These are phyloP conservation scores for Pelecanus crispus DNA, from an alignment of 2,113 vertebrate genomes.

Conservation along the genomic window DNA sequence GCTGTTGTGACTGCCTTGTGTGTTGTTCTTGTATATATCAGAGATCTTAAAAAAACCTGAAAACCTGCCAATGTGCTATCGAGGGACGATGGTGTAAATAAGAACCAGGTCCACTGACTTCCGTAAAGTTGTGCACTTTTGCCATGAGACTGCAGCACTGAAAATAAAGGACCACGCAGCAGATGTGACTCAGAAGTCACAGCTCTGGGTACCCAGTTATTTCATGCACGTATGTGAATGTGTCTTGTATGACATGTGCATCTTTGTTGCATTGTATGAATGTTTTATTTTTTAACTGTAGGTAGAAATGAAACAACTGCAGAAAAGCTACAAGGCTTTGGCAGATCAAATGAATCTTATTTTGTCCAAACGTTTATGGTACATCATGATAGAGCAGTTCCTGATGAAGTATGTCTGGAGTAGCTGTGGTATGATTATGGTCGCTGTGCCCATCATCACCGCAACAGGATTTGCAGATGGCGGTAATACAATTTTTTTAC, in stretches of 20 bases:
- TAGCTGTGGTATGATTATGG: constrained; percentile 92
- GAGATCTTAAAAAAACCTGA: not conserved
- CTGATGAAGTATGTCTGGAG: constrained; percentile 99
- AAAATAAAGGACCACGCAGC: not conserved
- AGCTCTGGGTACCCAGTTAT: not conserved
- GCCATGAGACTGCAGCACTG: not conserved
- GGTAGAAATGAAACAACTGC: constrained; percentile 97
- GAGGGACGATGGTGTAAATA: not conserved
- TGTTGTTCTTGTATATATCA: not conserved
- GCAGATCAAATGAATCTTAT: constrained; percentile 95
- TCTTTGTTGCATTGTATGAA: not conserved
- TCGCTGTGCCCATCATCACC: constrained; percentile 97
- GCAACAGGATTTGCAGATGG: constrained; percentile 94
- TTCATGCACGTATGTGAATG: accelerated
- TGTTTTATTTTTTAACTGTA: constrained; percentile 49
- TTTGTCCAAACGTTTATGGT: constrained; percentile 96
- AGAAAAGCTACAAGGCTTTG: constrained; percentile 92
- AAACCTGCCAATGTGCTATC: not conserved
- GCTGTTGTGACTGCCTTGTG: not conserved
- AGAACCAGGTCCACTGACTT: not conserved
- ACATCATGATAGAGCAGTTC: constrained; percentile 98
- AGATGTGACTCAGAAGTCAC: not conserved
- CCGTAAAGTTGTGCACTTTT: not conserved
- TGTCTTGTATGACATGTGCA: not conserved
- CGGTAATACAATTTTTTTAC: constrained; percentile 72